These are phyloP conservation scores for Notodonta dromedarius DNA, from an alignment of 2,888 invertebrate species.

Conservation along the genomic window DNA sequence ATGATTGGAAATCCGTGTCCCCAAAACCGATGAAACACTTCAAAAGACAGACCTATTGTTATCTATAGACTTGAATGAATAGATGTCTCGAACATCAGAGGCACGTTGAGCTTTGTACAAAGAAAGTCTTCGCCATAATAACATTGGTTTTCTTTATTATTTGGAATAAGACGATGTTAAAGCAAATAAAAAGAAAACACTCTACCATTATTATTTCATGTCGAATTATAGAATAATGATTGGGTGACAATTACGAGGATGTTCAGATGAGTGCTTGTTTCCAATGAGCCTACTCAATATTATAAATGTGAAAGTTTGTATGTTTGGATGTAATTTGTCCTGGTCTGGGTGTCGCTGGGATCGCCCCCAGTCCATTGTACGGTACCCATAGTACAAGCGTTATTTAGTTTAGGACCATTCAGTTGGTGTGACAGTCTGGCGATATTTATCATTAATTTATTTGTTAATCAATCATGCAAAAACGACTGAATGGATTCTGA, in stretches of 20 bases:
- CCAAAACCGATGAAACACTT: conserved; percentile 52
- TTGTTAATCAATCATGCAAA: too few species aligned
- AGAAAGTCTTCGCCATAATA: conserved; percentile 48
- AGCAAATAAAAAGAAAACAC: conserved; percentile 31
- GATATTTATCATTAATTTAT: too few species aligned
- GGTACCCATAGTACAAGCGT: too few species aligned
- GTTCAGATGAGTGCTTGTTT: conserved; percentile 14
- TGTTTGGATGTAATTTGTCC: too few species aligned
- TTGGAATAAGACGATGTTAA: conserved; percentile 32
- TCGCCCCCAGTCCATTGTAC: too few species aligned
- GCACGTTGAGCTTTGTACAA: conserved; percentile 49
- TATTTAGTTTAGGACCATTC: too few species aligned
- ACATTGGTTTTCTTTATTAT: conserved; percentile 55
- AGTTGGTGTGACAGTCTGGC: too few species aligned
- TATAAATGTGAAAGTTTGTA: too few species aligned
- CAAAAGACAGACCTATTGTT: conserved; percentile 57
- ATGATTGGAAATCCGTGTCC: conserved; percentile 51
- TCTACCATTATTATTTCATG: conserved; percentile 23
- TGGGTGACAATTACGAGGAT: conserved; percentile 19
- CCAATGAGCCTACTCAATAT: too few species aligned
- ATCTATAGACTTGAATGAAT: conserved; percentile 54
- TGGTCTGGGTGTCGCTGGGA: too few species aligned
- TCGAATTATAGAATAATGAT: conserved; percentile 20
- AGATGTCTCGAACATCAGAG: conserved; percentile 57
- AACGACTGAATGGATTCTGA: too few species aligned